Evolutionary conservation across 2,797 vertebrate species (phyloP).

Genomic region (Lutra lutra): DNA sequence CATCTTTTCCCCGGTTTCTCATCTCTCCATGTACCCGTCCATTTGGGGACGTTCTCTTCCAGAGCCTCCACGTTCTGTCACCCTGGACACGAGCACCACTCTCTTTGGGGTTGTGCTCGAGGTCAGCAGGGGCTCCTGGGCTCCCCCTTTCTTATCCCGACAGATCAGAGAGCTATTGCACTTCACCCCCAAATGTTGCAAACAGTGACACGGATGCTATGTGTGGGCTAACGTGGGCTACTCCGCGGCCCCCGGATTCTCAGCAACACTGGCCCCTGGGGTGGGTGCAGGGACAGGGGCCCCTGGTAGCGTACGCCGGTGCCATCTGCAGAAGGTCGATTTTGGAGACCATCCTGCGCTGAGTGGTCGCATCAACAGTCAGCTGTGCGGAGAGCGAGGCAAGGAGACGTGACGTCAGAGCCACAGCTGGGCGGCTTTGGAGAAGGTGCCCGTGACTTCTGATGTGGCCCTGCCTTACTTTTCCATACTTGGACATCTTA

Average conservation of each 20-base stretch:
- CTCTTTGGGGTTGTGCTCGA: neutral
- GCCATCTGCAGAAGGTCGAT: neutral
- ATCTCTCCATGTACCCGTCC: neutral
- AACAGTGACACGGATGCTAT: fast-evolving
- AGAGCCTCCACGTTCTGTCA: too few relatives aligned
- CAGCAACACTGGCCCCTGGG: too few relatives aligned
- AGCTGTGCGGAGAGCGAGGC: fast-evolving
- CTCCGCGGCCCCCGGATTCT: neutral
- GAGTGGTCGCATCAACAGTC: neutral
- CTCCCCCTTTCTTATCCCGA: neutral
- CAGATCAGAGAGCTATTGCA: fast-evolving
- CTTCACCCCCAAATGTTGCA: neutral
- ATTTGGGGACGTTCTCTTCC: neutral
- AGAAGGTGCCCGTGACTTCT: neutral
- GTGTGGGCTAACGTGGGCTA: neutral
- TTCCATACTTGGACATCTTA: neutral
- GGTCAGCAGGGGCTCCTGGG: neutral
- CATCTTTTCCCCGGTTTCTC: fast-evolving
- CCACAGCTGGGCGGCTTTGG: neutral
- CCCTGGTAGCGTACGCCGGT: neutral
- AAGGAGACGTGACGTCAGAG: neutral
- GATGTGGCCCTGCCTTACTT: neutral
- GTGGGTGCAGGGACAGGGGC: too few relatives aligned
- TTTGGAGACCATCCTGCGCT: neutral
- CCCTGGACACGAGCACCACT: fast-evolving